These are phyloP conservation scores for Carpatolechia fugitivella DNA, from an alignment of 2,888 invertebrate genomes.

Conservation along the genomic window DNA sequence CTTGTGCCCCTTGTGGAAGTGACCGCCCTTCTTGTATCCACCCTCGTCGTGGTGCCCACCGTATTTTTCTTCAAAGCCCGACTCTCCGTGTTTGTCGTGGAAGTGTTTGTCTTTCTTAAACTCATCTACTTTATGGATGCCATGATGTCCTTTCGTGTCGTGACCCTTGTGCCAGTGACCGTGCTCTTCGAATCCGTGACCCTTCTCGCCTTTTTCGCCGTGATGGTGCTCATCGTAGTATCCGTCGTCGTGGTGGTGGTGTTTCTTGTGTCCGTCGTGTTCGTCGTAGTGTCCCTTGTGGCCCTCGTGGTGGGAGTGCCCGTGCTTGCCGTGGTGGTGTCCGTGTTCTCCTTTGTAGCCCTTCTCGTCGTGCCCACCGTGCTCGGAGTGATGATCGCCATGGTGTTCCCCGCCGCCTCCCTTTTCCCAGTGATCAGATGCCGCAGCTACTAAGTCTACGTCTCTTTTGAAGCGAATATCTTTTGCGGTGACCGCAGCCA, in stretches of 20 bases:
- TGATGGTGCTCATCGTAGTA: conserved; percentile 82
- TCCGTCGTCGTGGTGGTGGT: conserved; percentile 82
- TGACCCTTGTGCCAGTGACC: conserved; percentile 91
- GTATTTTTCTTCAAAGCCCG: conserved; percentile 88
- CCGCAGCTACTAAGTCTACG: conserved; percentile 74
- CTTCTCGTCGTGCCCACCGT: conserved; percentile 84
- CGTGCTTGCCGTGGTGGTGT: conserved; percentile 83
- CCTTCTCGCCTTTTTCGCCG: conserved; percentile 83
- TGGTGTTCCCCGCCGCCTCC: conserved; percentile 83
- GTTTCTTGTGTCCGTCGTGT: conserved; percentile 81
- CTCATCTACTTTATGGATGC: conserved; percentile 90
- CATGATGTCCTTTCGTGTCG: conserved; percentile 90
- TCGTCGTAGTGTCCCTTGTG: conserved; percentile 81
- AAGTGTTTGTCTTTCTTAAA: conserved; percentile 92
- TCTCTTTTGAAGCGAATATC: conserved; percentile 68
- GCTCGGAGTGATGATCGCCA: conserved; percentile 79
- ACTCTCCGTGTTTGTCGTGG: conserved; percentile 91
- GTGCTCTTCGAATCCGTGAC: conserved; percentile 71
- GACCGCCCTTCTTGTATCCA: conserved; percentile 87
- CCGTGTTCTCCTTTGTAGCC: conserved; percentile 84
- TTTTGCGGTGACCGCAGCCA: conserved; percentile 65
- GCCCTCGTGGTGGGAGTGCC: conserved; percentile 84
- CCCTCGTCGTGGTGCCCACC: conserved; percentile 88
- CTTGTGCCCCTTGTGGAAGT: conserved; percentile 88
- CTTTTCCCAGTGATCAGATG: conserved; percentile 66